Conservation (phyloP, 2,113 vertebrate species). For the Dasypus novemcinctus region DNA sequence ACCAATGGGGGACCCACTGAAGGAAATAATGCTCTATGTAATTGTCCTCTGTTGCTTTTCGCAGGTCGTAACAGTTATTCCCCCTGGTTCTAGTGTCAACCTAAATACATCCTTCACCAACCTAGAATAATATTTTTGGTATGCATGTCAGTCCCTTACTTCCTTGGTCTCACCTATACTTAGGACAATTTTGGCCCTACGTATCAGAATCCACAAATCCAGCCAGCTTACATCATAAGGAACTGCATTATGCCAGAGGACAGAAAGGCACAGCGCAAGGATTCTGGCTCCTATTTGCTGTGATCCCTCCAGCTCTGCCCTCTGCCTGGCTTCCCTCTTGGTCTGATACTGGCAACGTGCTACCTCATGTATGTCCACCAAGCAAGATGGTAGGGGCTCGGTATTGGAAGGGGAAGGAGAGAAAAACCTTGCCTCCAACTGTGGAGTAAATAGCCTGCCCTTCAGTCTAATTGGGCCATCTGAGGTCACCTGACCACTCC, state of each 20-base stretch:
- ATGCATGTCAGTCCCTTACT: background rate
- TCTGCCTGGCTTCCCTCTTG: conserved; percentile 3
- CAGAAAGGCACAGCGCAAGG: background rate
- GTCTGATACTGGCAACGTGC: background rate
- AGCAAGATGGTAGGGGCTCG: background rate
- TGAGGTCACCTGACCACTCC: background rate
- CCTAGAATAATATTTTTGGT: conserved; percentile 56
- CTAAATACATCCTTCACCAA: conserved; percentile 14
- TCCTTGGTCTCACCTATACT: conserved; percentile 32
- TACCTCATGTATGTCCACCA: background rate
- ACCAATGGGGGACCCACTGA: background rate
- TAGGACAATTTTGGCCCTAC: conserved; percentile 12
- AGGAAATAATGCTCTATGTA: conserved; percentile 34
- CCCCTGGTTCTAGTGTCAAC: background rate
- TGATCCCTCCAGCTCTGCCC: background rate
- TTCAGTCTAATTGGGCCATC: background rate
- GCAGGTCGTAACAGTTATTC: conserved; percentile 22
- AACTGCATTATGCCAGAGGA: conserved; percentile 39
- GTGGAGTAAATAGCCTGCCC: background rate
- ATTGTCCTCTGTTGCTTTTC: conserved; percentile 26
- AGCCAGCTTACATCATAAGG: conserved; percentile 34
- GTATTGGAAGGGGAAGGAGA: background rate
- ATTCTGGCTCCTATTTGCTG: background rate
- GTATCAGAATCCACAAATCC: conserved; percentile 42
- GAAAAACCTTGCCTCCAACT: background rate